Conservation (phyloP, 2,888 invertebrate species). For the Rhynchonema sp. region DNA sequence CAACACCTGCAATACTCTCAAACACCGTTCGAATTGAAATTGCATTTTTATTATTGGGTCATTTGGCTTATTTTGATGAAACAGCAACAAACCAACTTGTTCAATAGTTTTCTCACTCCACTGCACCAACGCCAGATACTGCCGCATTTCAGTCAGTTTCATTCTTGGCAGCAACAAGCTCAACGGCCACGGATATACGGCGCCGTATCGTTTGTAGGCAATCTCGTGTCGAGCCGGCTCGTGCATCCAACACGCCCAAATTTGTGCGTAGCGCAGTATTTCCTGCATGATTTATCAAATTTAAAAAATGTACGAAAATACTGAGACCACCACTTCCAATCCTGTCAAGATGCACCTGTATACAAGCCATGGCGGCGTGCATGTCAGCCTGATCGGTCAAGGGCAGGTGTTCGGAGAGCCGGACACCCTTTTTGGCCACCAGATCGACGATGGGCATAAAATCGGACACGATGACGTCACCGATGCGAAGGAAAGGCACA, state of each 20-base stretch:
- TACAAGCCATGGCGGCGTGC: conserved; percentile 58
- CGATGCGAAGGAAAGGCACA: conserved; percentile 76
- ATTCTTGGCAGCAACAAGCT: conserved; percentile 57
- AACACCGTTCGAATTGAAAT: too few species aligned
- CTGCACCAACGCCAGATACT: conserved; percentile 52
- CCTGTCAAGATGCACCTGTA: too few species aligned
- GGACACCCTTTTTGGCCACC: conserved; percentile 60
- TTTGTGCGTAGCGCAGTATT: not conserved
- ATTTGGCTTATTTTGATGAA: too few species aligned
- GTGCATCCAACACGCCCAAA: conserved; percentile 53
- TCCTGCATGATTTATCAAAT: not conserved
- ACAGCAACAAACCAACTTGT: conserved; percentile 42
- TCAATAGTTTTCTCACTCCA: conserved; percentile 61
- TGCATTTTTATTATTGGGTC: too few species aligned
- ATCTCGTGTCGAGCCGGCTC: conserved; percentile 50
- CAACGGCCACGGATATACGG: conserved; percentile 79
- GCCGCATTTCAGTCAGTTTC: conserved; percentile 45
- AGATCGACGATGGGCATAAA: conserved; percentile 76
- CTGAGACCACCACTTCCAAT: too few species aligned
- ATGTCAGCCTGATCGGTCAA: conserved; percentile 65
- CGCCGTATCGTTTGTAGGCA: conserved; percentile 63
- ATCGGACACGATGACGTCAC: conserved; percentile 67
- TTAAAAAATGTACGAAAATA: too few species aligned
- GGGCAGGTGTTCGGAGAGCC: conserved; percentile 50
- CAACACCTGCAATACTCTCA: conserved; percentile 31